phyloP scores from a whole-genome alignment of 2,113 vertebrate genomes.

The Tympanuchus pallidicinctus region DNA sequence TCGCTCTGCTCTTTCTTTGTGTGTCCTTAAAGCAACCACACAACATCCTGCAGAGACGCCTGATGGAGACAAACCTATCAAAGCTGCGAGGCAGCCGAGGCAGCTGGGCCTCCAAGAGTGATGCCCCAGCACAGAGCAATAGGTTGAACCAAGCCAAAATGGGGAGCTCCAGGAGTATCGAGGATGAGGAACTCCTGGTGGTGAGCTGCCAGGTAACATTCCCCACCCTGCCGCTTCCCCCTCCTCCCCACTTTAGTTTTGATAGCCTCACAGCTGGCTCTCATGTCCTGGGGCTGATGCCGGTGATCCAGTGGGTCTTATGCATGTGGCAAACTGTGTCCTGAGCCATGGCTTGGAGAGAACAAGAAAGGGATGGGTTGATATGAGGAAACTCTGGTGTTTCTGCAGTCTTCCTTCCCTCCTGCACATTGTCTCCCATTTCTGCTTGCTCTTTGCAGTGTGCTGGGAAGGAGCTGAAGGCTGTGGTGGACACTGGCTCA shows the following conservation, averaged over 20 bases:
- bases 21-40: conserved; percentile 85
- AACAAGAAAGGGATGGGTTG: background rate
- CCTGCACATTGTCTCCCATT: fast-evolving
- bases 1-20: background rate
- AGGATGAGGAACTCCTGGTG: conserved; percentile 81
- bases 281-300: background rate
- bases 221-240: background rate
- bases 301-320: background rate
- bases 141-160: conserved; percentile 71
- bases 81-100: conserved; percentile 78
- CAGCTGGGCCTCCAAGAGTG: conserved; percentile 72
- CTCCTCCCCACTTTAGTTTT: background rate
- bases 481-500: conserved; percentile 87
- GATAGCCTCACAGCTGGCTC: background rate
- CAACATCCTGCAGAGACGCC: conserved; percentile 87
- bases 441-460: conserved; percentile 79
- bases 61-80: conserved; percentile 87
- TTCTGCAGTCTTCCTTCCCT: background rate
- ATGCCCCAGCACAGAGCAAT: conserved; percentile 45
- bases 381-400: background rate
- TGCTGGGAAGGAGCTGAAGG: conserved; percentile 83
- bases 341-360: background rate
- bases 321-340: fast-evolving
- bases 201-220: conserved; percentile 84
- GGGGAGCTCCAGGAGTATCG: conserved; percentile 67